Evolutionary conservation across 2,888 invertebrate genomes (phyloP).

Genomic region (Mongoloraphidia duomilia): DNA sequence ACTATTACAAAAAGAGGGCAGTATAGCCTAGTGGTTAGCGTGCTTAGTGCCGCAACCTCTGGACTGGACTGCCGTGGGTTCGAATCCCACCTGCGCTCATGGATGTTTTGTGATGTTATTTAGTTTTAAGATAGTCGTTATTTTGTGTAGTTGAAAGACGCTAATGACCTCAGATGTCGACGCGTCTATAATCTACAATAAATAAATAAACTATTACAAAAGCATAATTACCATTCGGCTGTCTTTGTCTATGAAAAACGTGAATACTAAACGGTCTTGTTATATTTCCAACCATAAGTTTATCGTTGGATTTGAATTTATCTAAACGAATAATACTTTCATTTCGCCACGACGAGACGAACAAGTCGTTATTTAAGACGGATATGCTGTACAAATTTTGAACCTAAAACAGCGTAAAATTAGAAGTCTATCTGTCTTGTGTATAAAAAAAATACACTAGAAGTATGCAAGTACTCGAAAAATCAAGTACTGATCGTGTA

Average conservation of each 20-base stretch:
- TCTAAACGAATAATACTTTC: conserved; percentile 45
- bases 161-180: no score
- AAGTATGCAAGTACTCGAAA: conserved; percentile 14
- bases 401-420: conserved; percentile 29
- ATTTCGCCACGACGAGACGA: conserved; percentile 56
- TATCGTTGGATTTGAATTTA: conserved; percentile 37
- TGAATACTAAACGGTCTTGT: conserved; percentile 49
- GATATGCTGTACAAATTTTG: conserved; percentile 55
- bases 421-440: no score
- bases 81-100: no score
- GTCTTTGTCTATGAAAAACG: conserved; percentile 61
- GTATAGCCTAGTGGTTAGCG: no score
- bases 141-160: no score
- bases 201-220: no score
- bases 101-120: no score
- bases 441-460: not conserved
- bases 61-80: no score
- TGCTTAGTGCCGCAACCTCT: no score
- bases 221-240: conserved; percentile 47
- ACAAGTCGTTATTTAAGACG: conserved; percentile 58
- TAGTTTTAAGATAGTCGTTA: no score
- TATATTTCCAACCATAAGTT: conserved; percentile 34
- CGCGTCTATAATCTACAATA: no score
- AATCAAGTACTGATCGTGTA: conserved; percentile 33
- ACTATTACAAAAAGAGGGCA: no score